Evolutionary conservation across 1,140 invertebrate genomes (phyloP).

Genomic region (Eufriesea mexicana): DNA sequence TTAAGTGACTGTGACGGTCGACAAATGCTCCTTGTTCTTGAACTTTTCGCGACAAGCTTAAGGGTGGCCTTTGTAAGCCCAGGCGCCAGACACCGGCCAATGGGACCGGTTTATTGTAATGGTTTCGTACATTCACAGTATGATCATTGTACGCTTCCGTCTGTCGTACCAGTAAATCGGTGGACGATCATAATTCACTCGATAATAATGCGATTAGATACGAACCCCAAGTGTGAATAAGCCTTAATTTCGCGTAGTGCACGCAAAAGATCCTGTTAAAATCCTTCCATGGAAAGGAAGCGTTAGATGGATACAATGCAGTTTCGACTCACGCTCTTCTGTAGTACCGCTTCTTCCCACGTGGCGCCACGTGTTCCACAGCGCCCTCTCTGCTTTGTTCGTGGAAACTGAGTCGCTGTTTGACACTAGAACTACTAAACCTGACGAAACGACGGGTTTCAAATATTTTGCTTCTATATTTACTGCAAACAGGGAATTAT

Average conservation of each 20-base stretch:
- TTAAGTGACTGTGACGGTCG: neutral
- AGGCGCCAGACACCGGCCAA: slow-evolving; percentile 56
- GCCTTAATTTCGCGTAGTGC: slow-evolving; percentile 2
- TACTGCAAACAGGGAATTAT: too few species aligned
- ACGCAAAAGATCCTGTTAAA: neutral
- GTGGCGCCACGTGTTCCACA: too few species aligned
- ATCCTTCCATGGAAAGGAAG: neutral
- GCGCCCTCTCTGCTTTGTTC: too few species aligned
- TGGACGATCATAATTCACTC: slow-evolving; percentile 8
- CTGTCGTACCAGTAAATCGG: neutral
- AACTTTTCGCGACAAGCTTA: slow-evolving; percentile 45
- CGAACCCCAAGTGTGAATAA: slow-evolving; percentile 5
- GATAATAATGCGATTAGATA: slow-evolving; percentile 34
- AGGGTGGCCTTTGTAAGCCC: slow-evolving; percentile 49
- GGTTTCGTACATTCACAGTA: slow-evolving; percentile 48
- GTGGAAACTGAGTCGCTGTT: too few species aligned
- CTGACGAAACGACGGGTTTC: too few species aligned
- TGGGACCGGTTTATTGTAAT: slow-evolving; percentile 54
- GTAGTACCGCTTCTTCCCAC: too few species aligned
- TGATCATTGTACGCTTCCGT: slow-evolving; percentile 53
- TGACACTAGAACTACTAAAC: too few species aligned
- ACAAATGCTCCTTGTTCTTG: slow-evolving; percentile 47
- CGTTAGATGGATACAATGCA: neutral
- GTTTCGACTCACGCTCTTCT: neutral
- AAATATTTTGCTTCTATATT: too few species aligned